These are phyloP conservation scores for Nesometra sesokonis DNA, from an alignment of 35 echinoderm and acorn worm genomes.

Conservation along the genomic window DNA sequence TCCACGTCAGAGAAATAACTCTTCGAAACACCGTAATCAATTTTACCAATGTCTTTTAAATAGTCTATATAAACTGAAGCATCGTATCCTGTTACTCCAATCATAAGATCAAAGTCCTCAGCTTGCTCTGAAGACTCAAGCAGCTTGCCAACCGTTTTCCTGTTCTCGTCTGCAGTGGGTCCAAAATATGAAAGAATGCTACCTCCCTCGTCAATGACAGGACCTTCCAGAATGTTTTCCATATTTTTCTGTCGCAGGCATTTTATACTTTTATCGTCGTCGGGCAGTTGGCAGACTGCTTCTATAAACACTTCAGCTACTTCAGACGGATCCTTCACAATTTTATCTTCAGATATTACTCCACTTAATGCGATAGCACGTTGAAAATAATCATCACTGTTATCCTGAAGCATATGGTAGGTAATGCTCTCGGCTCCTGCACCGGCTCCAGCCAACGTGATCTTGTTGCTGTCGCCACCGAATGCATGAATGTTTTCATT, in stretches of 20 bases:
- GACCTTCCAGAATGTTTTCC: neutral
- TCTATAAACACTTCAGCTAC: neutral
- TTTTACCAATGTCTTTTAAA: neutral
- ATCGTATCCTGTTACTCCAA: neutral
- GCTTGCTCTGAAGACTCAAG: neutral
- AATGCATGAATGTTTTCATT: conserved; percentile 24
- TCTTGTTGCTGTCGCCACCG: conserved; percentile 12
- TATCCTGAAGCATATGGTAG: neutral
- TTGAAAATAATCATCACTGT: conserved; percentile 13
- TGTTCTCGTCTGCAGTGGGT: neutral
- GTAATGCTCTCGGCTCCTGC: conserved; percentile 1
- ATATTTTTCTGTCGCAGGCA: conserved; percentile 9
- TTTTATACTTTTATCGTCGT: neutral
- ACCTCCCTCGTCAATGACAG: neutral
- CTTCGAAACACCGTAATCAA: neutral
- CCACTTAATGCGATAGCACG: conserved; percentile 8
- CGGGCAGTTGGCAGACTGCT: neutral
- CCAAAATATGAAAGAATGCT: neutral
- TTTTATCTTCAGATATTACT: neutral
- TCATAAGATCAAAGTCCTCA: neutral
- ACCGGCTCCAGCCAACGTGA: conserved; percentile 26
- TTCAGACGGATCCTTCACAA: neutral
- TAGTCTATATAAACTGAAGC: neutral
- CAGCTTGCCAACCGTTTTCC: neutral
- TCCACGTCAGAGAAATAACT: neutral